phyloP scores from a whole-genome alignment of 2,888 invertebrate genomes.

The Phlogophora meticulosa region DNA sequence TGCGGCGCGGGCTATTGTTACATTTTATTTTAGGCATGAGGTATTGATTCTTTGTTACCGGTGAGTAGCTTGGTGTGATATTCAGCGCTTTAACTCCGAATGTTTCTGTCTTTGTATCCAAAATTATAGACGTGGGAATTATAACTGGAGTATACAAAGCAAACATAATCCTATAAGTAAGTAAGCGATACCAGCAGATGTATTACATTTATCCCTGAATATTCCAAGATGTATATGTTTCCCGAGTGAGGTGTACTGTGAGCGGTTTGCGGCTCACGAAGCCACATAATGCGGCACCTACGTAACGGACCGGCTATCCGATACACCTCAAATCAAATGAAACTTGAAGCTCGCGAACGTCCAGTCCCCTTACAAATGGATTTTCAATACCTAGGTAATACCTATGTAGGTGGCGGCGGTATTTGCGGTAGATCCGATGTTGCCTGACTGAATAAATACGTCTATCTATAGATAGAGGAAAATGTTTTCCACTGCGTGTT shows the following conservation, averaged over 20 bases:
- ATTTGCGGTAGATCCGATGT: slow-evolving; percentile 40
- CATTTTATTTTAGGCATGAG: slow-evolving; percentile 83
- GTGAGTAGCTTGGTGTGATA: slow-evolving; percentile 37
- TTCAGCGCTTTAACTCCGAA: slow-evolving; percentile 28
- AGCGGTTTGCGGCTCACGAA: slow-evolving; percentile 81
- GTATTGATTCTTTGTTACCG: slow-evolving; percentile 79
- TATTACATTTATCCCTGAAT: slow-evolving; percentile 39
- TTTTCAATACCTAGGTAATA: slow-evolving; percentile 56
- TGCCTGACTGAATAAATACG: slow-evolving; percentile 21
- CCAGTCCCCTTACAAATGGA: slow-evolving; percentile 59
- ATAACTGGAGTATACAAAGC: slow-evolving; percentile 14
- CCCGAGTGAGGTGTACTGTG: slow-evolving; percentile 59
- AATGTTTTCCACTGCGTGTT: slow-evolving; percentile 10
- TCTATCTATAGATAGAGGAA: slow-evolving; percentile 8
- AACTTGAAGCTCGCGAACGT: slow-evolving; percentile 77
- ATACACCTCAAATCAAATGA: slow-evolving; percentile 84
- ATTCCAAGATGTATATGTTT: slow-evolving; percentile 48
- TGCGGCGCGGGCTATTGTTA: slow-evolving; percentile 81
- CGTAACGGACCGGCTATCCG: slow-evolving; percentile 78
- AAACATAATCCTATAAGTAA: neutral
- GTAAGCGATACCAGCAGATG: slow-evolving; percentile 13
- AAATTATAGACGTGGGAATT: slow-evolving; percentile 8
- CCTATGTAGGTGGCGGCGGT: slow-evolving; percentile 17
- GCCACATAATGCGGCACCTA: slow-evolving; percentile 84
- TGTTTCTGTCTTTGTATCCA: neutral